These are phyloP conservation scores for Girardinus metallicus DNA, from an alignment of 2,797 vertebrate genomes.

Conservation along the genomic window DNA sequence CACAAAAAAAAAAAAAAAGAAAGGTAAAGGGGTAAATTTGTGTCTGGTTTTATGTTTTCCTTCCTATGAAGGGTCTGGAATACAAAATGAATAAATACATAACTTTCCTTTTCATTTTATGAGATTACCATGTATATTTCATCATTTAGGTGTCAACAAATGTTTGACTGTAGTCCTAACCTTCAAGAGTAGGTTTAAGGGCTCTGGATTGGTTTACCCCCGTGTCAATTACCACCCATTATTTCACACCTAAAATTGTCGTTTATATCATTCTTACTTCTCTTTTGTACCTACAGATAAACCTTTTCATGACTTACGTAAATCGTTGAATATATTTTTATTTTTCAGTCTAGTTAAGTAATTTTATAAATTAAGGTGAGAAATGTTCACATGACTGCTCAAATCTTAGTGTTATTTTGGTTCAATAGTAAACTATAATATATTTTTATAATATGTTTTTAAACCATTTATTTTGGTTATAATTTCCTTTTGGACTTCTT, in stretches of 20 bases:
- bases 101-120: neutral
- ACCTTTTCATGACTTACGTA: neutral
- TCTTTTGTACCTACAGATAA: neutral
- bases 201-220: no score
- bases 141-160: no score
- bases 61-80: neutral
- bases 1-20: no score
- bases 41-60: neutral
- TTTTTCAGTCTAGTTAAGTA: neutral
- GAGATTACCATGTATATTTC: no score
- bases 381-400: neutral
- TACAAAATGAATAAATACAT: neutral
- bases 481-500: neutral
- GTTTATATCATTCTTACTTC: neutral
- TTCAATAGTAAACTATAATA: neutral
- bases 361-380: neutral
- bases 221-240: no score
- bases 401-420: neutral
- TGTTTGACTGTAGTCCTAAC: no score
- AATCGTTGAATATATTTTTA: neutral
- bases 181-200: no score
- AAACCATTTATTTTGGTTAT: neutral
- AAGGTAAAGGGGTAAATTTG: no score
- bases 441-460: neutral
- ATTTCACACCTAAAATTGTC: no score